Percentiles rank a stretch among this genome's conserved stretches.
These are phyloP conservation scores for Drosophila diplacantha DNA, from an alignment of 2,888 invertebrate genomes.

Conservation along the genomic window DNA sequence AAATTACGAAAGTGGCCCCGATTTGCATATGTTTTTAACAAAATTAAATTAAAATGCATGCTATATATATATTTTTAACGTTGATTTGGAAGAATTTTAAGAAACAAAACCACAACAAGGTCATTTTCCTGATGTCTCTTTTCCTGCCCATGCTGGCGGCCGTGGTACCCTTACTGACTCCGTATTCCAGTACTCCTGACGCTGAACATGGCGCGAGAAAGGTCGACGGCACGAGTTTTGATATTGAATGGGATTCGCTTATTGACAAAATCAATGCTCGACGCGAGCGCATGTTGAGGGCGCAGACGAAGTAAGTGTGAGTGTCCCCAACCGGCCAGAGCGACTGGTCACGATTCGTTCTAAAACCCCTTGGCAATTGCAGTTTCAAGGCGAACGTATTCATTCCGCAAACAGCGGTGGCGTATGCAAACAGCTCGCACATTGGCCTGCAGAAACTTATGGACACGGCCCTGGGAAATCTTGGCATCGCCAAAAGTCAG, in stretches of 20 bases:
- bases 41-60: constrained; percentile 1
- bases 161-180: background rate
- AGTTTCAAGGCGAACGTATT: constrained; percentile 52
- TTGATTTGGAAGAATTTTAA: constrained; percentile 21
- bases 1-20: background rate
- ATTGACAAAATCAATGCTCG: constrained; percentile 1
- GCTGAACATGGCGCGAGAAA: too few relatives aligned
- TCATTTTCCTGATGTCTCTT: background rate
- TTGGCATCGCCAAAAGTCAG: constrained; percentile 14
- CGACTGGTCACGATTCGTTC: background rate
- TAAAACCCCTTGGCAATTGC: background rate
- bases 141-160: constrained; percentile 1
- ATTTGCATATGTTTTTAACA: background rate
- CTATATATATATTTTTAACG: constrained; percentile 6
- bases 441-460: constrained; percentile 33
- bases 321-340: background rate
- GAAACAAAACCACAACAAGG: constrained; percentile 2
- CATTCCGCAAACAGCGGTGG: constrained; percentile 42
- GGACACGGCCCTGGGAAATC: constrained; percentile 3
- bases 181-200: background rate
- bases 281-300: background rate
- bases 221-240: background rate
- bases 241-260: background rate
- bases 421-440: constrained; percentile 48
- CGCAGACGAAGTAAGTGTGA: constrained; percentile 7